phyloP scores from a whole-genome alignment of 2,888 invertebrate genomes.

The Ametastegia equiseti region DNA sequence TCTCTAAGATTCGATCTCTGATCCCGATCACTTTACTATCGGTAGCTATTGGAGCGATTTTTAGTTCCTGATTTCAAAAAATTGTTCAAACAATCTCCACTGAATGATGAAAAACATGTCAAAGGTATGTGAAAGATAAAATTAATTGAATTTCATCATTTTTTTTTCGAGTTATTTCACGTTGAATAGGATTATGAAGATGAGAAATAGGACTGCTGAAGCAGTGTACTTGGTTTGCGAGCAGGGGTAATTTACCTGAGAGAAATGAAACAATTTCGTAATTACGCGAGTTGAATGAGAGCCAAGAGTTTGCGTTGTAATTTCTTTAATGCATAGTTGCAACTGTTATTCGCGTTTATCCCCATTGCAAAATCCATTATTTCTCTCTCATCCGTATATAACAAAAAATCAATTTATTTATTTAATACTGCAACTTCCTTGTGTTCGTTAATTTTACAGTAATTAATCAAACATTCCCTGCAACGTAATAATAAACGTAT shows the following conservation, averaged over 20 bases:
- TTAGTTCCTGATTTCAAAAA: too few species aligned
- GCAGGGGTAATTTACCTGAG: slow-evolving; percentile 17
- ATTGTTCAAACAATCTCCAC: too few species aligned
- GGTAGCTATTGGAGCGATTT: too few species aligned
- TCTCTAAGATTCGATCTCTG: too few species aligned
- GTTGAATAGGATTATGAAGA: background rate
- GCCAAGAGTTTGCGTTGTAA: slow-evolving; percentile 13
- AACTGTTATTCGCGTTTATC: background rate
- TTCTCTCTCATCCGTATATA: background rate
- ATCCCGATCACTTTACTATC: too few species aligned
- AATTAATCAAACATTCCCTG: background rate
- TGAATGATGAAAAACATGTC: too few species aligned
- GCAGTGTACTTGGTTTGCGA: background rate
- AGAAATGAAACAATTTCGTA: slow-evolving; percentile 39
- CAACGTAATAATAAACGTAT: background rate
- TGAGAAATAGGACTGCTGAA: background rate
- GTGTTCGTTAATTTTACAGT: background rate
- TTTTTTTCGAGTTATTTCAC: background rate
- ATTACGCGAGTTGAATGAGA: slow-evolving; percentile 26
- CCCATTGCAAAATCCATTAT: background rate
- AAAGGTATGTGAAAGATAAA: too few species aligned
- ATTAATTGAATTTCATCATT: background rate
- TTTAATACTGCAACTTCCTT: background rate
- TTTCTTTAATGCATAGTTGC: slow-evolving; percentile 26
- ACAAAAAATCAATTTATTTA: background rate